Evolutionary conservation across 1,140 invertebrate genomes (phyloP).

Genomic region (Latrodectus geometricus): DNA sequence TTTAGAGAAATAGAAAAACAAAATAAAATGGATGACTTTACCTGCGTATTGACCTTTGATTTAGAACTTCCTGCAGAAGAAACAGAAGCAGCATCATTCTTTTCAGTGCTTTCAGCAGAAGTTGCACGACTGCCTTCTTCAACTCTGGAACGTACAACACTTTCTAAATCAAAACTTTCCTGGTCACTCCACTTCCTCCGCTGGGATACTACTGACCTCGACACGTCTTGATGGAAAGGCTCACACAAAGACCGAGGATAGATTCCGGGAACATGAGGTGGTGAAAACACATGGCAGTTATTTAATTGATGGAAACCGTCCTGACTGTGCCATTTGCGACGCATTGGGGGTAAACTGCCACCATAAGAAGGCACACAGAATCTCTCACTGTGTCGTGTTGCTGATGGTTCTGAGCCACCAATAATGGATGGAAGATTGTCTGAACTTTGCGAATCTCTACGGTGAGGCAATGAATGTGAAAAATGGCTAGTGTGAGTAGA

Average conservation of each 20-base stretch:
- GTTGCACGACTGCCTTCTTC: slow-evolving; percentile 36
- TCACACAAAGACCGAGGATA: slow-evolving; percentile 16
- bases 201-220: not conserved
- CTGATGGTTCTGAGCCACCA: slow-evolving; percentile 53
- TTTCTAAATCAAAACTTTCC: slow-evolving; percentile 59
- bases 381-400: slow-evolving; percentile 1
- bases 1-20: not conserved
- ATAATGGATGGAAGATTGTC: slow-evolving; percentile 57
- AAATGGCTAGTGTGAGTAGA: not conserved
- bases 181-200: slow-evolving; percentile 62
- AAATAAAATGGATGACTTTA: not conserved
- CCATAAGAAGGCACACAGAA: slow-evolving; percentile 16
- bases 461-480: not conserved
- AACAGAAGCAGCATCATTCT: slow-evolving; percentile 3
- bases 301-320: slow-evolving; percentile 31
- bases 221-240: slow-evolving; percentile 8
- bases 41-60: slow-evolving; percentile 13
- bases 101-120: slow-evolving; percentile 44
- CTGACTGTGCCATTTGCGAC: slow-evolving; percentile 60
- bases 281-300: slow-evolving; percentile 22
- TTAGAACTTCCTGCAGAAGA: slow-evolving; percentile 46
- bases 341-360: slow-evolving; percentile 52
- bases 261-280: slow-evolving; percentile 48
- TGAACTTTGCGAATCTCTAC: slow-evolving; percentile 52
- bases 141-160: slow-evolving; percentile 30